Percentiles rank a stretch among this genome's conserved stretches.
These are phyloP conservation scores for Cecidostiba fungosa DNA, from an alignment of 2,888 invertebrate species.

Conservation along the genomic window DNA sequence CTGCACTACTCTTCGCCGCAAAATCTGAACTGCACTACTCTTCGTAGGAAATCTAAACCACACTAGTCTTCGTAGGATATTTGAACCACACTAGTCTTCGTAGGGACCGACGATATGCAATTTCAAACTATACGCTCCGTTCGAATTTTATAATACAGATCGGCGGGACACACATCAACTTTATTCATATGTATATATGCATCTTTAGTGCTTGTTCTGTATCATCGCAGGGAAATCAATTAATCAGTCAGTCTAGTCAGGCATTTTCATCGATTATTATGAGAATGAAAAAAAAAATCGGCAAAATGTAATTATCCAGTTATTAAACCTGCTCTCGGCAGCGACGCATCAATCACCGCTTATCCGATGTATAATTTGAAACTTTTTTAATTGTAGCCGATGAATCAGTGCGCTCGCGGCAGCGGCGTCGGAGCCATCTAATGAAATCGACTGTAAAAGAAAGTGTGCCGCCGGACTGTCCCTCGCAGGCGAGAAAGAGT, in stretches of 20 bases:
- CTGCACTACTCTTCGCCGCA: no score
- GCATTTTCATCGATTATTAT: slow-evolving; percentile 14
- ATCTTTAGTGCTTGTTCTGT: background rate
- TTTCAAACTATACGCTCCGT: no score
- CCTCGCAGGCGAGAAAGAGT: slow-evolving; percentile 10
- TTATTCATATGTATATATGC: background rate
- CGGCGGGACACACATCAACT: background rate
- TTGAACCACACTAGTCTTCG: no score
- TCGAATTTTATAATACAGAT: no score
- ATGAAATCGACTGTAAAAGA: slow-evolving; percentile 61
- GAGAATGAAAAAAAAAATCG: background rate
- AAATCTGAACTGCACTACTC: no score
- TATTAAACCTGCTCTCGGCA: slow-evolving; percentile 27
- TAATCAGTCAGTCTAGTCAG: background rate
- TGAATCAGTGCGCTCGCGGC: slow-evolving; percentile 55
- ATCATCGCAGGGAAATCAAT: background rate
- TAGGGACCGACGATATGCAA: no score
- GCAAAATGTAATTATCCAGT: slow-evolving; percentile 54
- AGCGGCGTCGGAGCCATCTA: slow-evolving; percentile 32
- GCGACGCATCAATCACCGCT: slow-evolving; percentile 57
- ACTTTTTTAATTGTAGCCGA: slow-evolving; percentile 60
- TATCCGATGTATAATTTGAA: slow-evolving; percentile 61
- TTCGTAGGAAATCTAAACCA: no score
- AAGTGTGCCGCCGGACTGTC: slow-evolving; percentile 31
- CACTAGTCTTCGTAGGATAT: no score